Base-by-base conservation (phyloP, 1,140 invertebrate species). In the Neocloeon triangulifer region DNA sequence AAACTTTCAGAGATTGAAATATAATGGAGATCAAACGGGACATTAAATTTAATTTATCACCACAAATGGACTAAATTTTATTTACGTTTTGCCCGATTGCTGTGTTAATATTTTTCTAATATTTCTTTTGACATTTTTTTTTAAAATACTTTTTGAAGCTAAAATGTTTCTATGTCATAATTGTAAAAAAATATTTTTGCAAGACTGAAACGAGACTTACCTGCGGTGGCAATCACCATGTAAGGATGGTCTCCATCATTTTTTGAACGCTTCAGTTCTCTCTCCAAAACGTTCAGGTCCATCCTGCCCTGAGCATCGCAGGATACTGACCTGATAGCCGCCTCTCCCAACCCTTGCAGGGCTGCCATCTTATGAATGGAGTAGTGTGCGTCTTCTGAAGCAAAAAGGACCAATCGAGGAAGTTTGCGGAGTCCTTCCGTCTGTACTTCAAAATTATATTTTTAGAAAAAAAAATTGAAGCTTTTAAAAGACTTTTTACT, bases 301-400 rank as follows among this genome's bases (percentile, higher is more conserved):
- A 75, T 70, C 42, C 59, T 52, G 5, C 71, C 70, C 9, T 41
- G 32, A 3, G 41, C 30, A 34, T 62, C 62, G 35, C 51, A 50
- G 36, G 39, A 35, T 22, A 55, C 34, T 5, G 38, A 18, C 15
- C 46, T 33, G 2, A 53, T 51, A 36, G 54, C 54, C n/a, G 55
- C 42, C 21, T 47, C 47, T 9, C 57, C 55, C 9, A 59, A 39
- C 14, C 56, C 55, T 22, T 67, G 45, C 28, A 66, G 46, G 6
- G 55, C 47, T 4, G 56, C 52, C 32, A 55, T 56, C 42, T 65
- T 66, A 17, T 59, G 58, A 27, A 73, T 57, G 1, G 73, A 78
- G 46, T 73, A 77, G 51, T 78, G 73, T 32, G 65, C 62, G 58
- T 77, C 60, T 37, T 63, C 59, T 3, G 61, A 65, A 3, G 56